These are phyloP conservation scores for Lepidurus couesii DNA, from an alignment of 1,140 invertebrate genomes.

Conservation along the genomic window DNA sequence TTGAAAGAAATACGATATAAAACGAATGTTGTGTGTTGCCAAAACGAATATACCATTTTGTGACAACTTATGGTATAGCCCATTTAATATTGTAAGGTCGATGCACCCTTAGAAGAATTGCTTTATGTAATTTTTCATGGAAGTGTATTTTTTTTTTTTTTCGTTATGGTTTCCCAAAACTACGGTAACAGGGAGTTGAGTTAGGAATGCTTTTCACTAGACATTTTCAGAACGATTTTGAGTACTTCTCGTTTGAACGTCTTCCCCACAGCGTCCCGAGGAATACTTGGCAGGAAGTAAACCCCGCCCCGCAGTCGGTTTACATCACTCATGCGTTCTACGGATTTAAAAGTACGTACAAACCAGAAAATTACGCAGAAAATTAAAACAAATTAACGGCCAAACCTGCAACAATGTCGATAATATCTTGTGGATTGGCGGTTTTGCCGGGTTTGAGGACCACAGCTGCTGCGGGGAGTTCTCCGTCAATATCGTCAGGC, in stretches of 20 bases:
- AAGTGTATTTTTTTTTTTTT: too few relatives aligned
- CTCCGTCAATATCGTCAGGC: slow-evolving; percentile 45
- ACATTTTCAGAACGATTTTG: neutral
- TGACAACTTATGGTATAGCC: too few relatives aligned
- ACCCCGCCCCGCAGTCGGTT: slow-evolving; percentile 24
- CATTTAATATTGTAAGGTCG: too few relatives aligned
- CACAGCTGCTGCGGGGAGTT: slow-evolving; percentile 41
- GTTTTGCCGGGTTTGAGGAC: slow-evolving; percentile 29
- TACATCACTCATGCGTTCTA: neutral
- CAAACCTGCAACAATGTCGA: slow-evolving; percentile 28
- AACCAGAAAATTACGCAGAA: neutral
- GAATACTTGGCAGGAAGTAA: slow-evolving; percentile 13
- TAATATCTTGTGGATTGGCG: slow-evolving; percentile 29
- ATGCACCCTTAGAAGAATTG: too few relatives aligned
- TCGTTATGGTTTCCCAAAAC: neutral
- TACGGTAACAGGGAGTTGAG: neutral
- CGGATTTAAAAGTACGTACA: neutral
- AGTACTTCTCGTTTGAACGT: slow-evolving; percentile 18
- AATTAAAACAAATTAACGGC: neutral
- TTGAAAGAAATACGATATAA: too few relatives aligned
- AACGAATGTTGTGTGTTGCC: too few relatives aligned
- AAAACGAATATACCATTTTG: too few relatives aligned
- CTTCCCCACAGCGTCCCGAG: slow-evolving; percentile 16
- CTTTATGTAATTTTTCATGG: too few relatives aligned
- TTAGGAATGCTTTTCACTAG: neutral